Evolutionary conservation across 2,113 vertebrate species (phyloP), one percentile per base, ranked within the genome.

Genomic region (Gallinago jamesoni): DNA sequence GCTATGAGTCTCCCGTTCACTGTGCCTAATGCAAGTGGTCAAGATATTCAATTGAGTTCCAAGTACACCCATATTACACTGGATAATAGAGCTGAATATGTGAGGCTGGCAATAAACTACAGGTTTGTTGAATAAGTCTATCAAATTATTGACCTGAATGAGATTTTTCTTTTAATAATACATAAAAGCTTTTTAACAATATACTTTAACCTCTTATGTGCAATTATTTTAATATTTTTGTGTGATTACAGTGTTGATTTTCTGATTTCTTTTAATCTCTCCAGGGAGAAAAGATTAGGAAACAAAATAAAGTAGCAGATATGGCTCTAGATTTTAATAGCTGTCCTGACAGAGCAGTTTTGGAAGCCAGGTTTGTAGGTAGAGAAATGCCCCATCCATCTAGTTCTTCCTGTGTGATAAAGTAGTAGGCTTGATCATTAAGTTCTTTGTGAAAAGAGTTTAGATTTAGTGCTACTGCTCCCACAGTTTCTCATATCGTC

Each of bases 1-100:
- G 99, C 99, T 82, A 99, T 99, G 99, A 99, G 99, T 28, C 97
- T 99, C 55, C 99, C 99, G 30, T 99, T 99, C 97, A 99, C 99
- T 0, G 99, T 99, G 94, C 99, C 99, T 67, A 99, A 98, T 37
- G 99, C 99, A 79, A 99, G 99, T 28, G 99, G 99, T 52, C 99
- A 99, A 85, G 99, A 99, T 96, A 98, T 99, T 95, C 99, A 99
- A 94, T 78, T 99, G 96, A 99, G 99, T 98, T 99, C 99, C 93
- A 99, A 99, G 97, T 98, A 99, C 88, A 98, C 99, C 3, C 99
- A 99, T 94, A 99, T 99, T 95, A 99, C 99, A 35, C 97, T 99
- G 97, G 99, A 99, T 95, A 99, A 99, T 80, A 99, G 99, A 3
- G 98, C 99, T 0, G 99, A 99, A 93, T 99, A 99, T 22, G 99